These are phyloP conservation scores for Drosophila willistoni DNA, from an alignment of 1,140 invertebrate species.

Conservation along the genomic window DNA sequence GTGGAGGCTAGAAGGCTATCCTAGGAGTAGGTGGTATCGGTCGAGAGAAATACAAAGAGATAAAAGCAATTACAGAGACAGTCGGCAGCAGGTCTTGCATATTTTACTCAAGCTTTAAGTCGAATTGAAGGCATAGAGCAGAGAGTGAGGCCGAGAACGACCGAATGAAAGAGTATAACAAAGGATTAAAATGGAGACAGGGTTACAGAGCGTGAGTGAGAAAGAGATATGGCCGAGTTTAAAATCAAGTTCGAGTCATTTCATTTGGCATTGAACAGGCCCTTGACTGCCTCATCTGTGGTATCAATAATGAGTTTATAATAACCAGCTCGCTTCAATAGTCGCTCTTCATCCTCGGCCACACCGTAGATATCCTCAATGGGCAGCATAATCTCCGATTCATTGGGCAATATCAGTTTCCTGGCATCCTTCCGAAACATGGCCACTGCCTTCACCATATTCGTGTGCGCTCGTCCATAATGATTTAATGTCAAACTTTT, in stretches of 20 bases:
- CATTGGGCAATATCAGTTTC: slow-evolving; percentile 72
- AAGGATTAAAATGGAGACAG: neutral
- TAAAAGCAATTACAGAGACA: slow-evolving; percentile 62
- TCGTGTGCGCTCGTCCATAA: slow-evolving; percentile 60
- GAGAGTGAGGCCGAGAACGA: neutral
- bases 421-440: slow-evolving; percentile 77
- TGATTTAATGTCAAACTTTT: slow-evolving; percentile 55
- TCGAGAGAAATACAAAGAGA: slow-evolving; percentile 23
- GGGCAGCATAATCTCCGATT: slow-evolving; percentile 71
- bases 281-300: slow-evolving; percentile 68
- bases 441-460: slow-evolving; percentile 69
- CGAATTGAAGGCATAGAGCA: neutral
- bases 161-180: no score
- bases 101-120: slow-evolving; percentile 21
- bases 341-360: slow-evolving; percentile 66
- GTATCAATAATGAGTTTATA: slow-evolving; percentile 67
- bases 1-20: neutral
- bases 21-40: neutral
- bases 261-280: slow-evolving; percentile 65
- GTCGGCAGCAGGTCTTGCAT: slow-evolving; percentile 10
- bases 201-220: neutral
- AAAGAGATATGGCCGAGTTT: neutral
- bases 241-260: neutral
- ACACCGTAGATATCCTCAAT: slow-evolving; percentile 77
- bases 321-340: slow-evolving; percentile 59